phyloP scores from a whole-genome alignment of 2,797 vertebrate species.

The Danio choprae region DNA sequence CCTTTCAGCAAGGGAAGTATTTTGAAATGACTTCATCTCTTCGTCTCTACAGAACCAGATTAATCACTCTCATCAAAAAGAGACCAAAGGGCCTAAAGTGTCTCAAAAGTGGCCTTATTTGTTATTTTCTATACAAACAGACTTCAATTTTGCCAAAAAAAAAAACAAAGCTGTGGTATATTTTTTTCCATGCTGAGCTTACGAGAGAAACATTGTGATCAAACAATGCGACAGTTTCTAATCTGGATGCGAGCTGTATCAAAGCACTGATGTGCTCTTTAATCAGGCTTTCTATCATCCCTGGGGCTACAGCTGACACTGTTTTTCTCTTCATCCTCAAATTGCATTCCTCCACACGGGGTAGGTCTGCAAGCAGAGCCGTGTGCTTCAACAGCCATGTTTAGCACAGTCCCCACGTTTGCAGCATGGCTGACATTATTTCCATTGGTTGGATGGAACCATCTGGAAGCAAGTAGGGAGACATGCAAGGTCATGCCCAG shows the following conservation, averaged over 20 bases:
- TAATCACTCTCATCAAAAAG: conserved; percentile 62
- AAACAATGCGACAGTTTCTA: conserved; percentile 72
- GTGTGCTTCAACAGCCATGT: conserved; percentile 14
- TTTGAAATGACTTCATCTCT: conserved; percentile 50
- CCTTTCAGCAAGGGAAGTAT: background rate
- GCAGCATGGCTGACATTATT: conserved; percentile 30
- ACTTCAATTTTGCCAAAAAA: background rate
- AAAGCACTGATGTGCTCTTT: conserved; percentile 76
- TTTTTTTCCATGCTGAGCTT: conserved; percentile 43
- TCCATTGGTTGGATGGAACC: conserved; percentile 38
- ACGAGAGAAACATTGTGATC: conserved; percentile 64
- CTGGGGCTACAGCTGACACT: conserved; percentile 70
- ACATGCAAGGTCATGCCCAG: conserved; percentile 53
- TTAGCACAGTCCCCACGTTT: conserved; percentile 38
- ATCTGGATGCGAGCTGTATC: conserved; percentile 70
- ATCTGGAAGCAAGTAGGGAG: conserved; percentile 55
- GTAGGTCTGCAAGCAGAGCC: background rate
- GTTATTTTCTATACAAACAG: conserved; percentile 66
- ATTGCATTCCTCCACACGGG: conserved; percentile 33
- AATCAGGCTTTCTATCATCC: conserved; percentile 73
- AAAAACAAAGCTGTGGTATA: conserved; percentile 59
- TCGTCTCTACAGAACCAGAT: conserved; percentile 64
- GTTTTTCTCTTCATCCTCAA: conserved; percentile 39
- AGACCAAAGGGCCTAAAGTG: conserved; percentile 49
- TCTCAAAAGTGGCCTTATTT: conserved; percentile 55